phyloP scores from a whole-genome alignment of 2,888 invertebrate genomes.

The Leptura quadrifasciata region DNA sequence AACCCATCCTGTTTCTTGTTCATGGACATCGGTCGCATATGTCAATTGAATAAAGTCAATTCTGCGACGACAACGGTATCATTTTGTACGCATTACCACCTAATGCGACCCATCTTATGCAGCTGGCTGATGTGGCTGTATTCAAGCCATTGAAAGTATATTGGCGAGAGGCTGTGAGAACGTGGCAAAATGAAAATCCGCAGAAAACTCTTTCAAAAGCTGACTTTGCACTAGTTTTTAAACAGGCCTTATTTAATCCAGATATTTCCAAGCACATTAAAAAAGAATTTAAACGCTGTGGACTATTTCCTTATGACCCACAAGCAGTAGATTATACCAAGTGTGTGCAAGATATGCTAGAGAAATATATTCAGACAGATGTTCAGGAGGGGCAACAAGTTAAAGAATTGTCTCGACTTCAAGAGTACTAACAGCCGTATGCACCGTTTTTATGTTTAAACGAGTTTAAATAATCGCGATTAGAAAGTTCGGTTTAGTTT shows the following conservation, averaged over 20 bases:
- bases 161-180: constrained; percentile 60
- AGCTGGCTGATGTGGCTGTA: constrained; percentile 63
- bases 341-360: constrained; percentile 41
- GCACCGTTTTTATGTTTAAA: too few species aligned
- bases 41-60: constrained; percentile 56
- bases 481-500: too few species aligned
- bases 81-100: constrained; percentile 60
- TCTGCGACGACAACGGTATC: constrained; percentile 59
- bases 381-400: constrained; percentile 5
- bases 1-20: too few species aligned
- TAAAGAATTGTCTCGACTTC: constrained; percentile 6
- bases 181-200: too few species aligned
- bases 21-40: constrained; percentile 62
- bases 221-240: constrained; percentile 57
- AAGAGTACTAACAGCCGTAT: too few species aligned
- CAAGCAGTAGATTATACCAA: constrained; percentile 50
- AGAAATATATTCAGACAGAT: not conserved
- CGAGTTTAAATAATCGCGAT: too few species aligned
- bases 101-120: constrained; percentile 57
- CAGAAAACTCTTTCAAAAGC: too few species aligned
- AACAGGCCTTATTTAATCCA: constrained; percentile 43
- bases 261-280: constrained; percentile 51
- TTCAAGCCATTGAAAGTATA: constrained; percentile 62
- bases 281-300: constrained; percentile 50
- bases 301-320: constrained; percentile 49